phyloP scores from a whole-genome alignment of 1,140 invertebrate species.

The Drosophila subpulchrella region DNA sequence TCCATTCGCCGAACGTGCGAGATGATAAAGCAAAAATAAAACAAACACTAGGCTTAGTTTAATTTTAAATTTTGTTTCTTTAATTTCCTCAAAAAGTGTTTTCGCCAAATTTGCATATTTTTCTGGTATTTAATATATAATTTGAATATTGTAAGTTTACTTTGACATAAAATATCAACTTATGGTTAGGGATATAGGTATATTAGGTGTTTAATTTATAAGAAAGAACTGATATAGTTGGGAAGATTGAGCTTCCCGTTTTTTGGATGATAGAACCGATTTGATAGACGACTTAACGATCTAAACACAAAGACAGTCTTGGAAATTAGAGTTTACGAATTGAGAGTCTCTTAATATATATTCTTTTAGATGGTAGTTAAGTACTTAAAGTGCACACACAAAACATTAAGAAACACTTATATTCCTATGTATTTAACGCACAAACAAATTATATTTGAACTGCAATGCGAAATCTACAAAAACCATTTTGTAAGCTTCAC shows the following conservation, averaged over 20 bases:
- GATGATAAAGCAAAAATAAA: not conserved
- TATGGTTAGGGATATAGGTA: slow-evolving; percentile 57
- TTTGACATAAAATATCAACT: slow-evolving; percentile 74
- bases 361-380: slow-evolving; percentile 25
- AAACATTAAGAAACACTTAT: slow-evolving; percentile 34
- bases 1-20: slow-evolving; percentile 11
- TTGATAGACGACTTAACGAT: slow-evolving; percentile 59
- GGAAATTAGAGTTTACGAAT: slow-evolving; percentile 68
- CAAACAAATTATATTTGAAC: slow-evolving; percentile 40
- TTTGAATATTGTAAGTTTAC: slow-evolving; percentile 43
- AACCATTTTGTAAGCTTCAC: slow-evolving; percentile 38
- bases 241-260: not conserved
- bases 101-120: slow-evolving; percentile 70
- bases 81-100: slow-evolving; percentile 79
- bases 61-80: slow-evolving; percentile 65
- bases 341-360: slow-evolving; percentile 46
- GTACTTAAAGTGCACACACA: slow-evolving; percentile 48
- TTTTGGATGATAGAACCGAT: slow-evolving; percentile 51
- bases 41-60: slow-evolving; percentile 5
- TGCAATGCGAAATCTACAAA: slow-evolving; percentile 67
- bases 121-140: slow-evolving; percentile 45
- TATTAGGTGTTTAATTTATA: slow-evolving; percentile 26
- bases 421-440: slow-evolving; percentile 29
- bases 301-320: slow-evolving; percentile 80
- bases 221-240: slow-evolving; percentile 58